Evolutionary conservation across 2,797 vertebrate genomes (phyloP).

Genomic region (Melanotaenia nigrans): DNA sequence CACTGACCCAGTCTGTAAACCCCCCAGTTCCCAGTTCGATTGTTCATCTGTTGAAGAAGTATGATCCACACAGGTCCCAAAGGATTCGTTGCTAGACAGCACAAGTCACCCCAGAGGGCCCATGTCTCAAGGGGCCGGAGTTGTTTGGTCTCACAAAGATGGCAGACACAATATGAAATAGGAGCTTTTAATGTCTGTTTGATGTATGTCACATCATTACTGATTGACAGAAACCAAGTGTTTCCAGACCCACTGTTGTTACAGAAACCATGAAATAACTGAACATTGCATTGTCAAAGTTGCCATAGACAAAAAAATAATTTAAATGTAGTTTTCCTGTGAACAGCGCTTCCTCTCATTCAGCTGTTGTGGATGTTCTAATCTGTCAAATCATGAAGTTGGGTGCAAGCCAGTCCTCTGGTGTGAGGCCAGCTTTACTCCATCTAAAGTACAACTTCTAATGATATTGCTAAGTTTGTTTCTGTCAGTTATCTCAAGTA

Average conservation of each 20-base stretch:
- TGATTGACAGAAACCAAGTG: not conserved
- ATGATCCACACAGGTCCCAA: not conserved
- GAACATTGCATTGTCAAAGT: not conserved
- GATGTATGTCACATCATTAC: not conserved
- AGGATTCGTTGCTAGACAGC: not conserved
- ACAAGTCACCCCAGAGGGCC: not conserved
- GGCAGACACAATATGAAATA: not conserved
- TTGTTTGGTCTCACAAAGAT: not conserved
- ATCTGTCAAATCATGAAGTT: not conserved
- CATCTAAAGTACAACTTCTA: not conserved
- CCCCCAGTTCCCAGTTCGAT: not conserved
- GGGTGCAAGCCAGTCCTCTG: not conserved
- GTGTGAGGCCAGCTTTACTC: not conserved
- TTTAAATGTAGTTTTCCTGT: not conserved
- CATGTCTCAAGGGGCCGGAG: not conserved
- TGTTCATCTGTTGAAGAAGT: not conserved
- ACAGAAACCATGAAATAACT: not conserved
- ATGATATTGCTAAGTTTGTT: not conserved
- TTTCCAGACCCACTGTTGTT: not conserved
- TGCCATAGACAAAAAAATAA: not conserved
- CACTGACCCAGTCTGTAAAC: conserved; percentile 7
- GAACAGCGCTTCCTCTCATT: not conserved
- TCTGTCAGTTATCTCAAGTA: not conserved
- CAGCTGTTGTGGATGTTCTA: not conserved
- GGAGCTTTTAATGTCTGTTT: not conserved